phyloP scores from a whole-genome alignment of 2,888 invertebrate species.

The Ferdinandea cuprea region DNA sequence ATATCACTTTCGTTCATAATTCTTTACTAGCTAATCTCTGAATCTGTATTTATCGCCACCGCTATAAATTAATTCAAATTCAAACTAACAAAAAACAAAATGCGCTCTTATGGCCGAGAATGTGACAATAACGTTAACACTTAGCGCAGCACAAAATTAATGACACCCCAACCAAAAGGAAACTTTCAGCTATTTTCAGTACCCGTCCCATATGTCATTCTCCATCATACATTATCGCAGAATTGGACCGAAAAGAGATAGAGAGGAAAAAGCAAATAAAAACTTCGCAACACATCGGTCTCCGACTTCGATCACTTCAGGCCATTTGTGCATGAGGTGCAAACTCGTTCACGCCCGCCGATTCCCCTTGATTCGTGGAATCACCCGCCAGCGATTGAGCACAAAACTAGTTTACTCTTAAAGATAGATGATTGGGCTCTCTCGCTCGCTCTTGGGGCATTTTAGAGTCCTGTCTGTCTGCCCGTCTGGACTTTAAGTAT shows the following conservation, averaged over 20 bases:
- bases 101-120: slow-evolving; percentile 46
- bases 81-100: slow-evolving; percentile 64
- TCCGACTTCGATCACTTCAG: slow-evolving; percentile 47
- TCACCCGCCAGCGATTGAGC: slow-evolving; percentile 43
- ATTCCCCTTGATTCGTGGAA: slow-evolving; percentile 21
- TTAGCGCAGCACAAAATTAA: slow-evolving; percentile 61
- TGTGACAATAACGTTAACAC: slow-evolving; percentile 73
- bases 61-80: slow-evolving; percentile 58
- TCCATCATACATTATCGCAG: slow-evolving; percentile 70
- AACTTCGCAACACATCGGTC: not conserved
- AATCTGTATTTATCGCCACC: slow-evolving; percentile 54
- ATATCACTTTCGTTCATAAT: slow-evolving; percentile 49
- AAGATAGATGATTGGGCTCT: slow-evolving; percentile 56
- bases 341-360: slow-evolving; percentile 73
- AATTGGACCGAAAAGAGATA: slow-evolving; percentile 57
- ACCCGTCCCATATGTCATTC: slow-evolving; percentile 74
- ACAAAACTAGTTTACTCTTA: slow-evolving; percentile 52
- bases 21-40: slow-evolving; percentile 40
- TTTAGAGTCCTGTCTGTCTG: slow-evolving; percentile 55
- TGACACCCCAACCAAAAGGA: slow-evolving; percentile 57
- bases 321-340: slow-evolving; percentile 73
- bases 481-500: slow-evolving; percentile 31
- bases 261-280: slow-evolving; percentile 27
- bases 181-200: slow-evolving; percentile 69
- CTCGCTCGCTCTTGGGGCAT: slow-evolving; percentile 22